Conservation (phyloP, 1,140 invertebrate genomes). For the Drosophila leontia region DNA sequence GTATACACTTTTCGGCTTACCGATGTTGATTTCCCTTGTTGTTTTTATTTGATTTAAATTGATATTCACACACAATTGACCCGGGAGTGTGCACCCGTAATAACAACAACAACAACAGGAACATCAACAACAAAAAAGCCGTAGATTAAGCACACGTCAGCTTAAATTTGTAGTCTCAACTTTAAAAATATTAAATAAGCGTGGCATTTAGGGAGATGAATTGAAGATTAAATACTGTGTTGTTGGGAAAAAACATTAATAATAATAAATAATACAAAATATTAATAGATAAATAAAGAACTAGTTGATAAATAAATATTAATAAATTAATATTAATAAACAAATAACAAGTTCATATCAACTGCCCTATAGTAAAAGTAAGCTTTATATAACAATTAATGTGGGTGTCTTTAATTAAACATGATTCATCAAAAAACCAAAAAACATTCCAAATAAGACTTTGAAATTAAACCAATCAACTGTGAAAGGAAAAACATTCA, state of each 20-base stretch:
- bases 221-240: slow-evolving; percentile 12
- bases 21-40: not conserved
- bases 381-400: not conserved
- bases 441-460: not conserved
- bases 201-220: not conserved
- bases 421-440: not conserved
- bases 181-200: slow-evolving; percentile 34
- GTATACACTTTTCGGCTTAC: not conserved
- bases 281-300: not conserved
- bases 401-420: slow-evolving; percentile 2
- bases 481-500: slow-evolving; percentile 3
- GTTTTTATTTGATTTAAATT: slow-evolving; percentile 49
- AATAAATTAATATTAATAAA: slow-evolving; percentile 12
- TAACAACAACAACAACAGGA: slow-evolving; percentile 20
- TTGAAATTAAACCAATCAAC: slow-evolving; percentile 1
- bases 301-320: not conserved
- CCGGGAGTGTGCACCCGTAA: slow-evolving; percentile 26
- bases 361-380: not conserved
- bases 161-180: slow-evolving; percentile 69
- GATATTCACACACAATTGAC: slow-evolving; percentile 54
- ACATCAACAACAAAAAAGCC: not conserved
- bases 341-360: not conserved
- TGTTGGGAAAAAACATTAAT: too few species aligned
- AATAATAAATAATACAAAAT: not conserved
- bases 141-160: slow-evolving; percentile 62